Percentiles rank a stretch among this genome's conserved stretches.
These are phyloP conservation scores for Siniperca undulata DNA, from an alignment of 2,797 vertebrate species.

Conservation along the genomic window DNA sequence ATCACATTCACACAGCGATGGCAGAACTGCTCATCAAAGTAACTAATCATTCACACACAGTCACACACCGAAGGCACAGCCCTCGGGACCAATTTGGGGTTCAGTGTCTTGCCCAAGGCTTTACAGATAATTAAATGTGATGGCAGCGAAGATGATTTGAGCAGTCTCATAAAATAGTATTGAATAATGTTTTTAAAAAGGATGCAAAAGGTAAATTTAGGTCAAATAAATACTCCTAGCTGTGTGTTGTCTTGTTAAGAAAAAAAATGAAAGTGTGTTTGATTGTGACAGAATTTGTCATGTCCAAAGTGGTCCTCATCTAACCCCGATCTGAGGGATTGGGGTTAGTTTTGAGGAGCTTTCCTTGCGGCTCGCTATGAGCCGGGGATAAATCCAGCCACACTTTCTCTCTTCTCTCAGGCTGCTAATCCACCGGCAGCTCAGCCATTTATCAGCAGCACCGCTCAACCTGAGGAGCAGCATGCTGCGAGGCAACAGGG, in stretches of 20 bases:
- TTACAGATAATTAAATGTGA: no score
- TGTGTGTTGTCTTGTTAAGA: background rate
- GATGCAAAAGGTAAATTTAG: background rate
- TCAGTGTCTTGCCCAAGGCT: no score
- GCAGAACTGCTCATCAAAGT: no score
- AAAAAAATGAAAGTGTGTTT: slow-evolving; percentile 22
- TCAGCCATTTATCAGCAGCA: slow-evolving; percentile 67
- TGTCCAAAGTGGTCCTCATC: background rate
- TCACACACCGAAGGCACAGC: no score
- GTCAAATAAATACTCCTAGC: background rate
- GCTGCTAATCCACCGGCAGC: slow-evolving; percentile 73
- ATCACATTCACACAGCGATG: no score
- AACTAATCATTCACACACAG: no score
- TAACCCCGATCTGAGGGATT: slow-evolving; percentile 55
- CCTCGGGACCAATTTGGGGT: no score
- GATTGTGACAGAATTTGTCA: background rate
- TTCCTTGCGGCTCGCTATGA: slow-evolving; percentile 65
- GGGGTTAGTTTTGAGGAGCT: slow-evolving; percentile 71
- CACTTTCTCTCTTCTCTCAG: slow-evolving; percentile 65
- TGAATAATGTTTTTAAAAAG: background rate
- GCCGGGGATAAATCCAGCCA: slow-evolving; percentile 68
- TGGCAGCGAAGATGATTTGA: background rate
- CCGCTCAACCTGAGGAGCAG: slow-evolving; percentile 67
- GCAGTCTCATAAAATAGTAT: background rate
- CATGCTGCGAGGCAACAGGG: slow-evolving; percentile 46